Conservation (phyloP, 2,888 invertebrate species). For the Andrena praecox region DNA sequence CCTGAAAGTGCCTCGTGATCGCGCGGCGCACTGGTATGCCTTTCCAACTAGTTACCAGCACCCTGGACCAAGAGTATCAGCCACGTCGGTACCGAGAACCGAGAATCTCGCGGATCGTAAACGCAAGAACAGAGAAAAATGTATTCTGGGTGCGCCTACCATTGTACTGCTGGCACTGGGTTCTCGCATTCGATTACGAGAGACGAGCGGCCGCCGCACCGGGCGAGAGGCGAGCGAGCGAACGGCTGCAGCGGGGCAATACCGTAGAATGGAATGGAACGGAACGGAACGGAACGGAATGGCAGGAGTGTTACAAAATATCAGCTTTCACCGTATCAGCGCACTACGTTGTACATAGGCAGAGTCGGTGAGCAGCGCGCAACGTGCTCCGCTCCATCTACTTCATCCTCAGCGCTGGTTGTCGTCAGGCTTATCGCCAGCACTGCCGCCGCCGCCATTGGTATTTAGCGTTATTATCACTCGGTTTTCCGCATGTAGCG, state of each 20-base stretch:
- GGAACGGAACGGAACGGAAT: constrained; percentile 80
- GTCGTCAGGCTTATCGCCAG: constrained; percentile 30
- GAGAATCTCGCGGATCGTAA: constrained; percentile 65
- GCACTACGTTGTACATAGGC: constrained; percentile 58
- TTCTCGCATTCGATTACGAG: constrained; percentile 74
- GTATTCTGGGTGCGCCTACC: constrained; percentile 78
- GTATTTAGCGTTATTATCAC: background rate
- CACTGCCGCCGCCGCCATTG: background rate
- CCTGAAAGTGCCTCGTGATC: background rate
- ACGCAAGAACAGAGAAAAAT: constrained; percentile 65
- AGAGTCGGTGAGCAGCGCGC: constrained; percentile 25
- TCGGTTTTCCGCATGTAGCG: constrained; percentile 2
- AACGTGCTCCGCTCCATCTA: constrained; percentile 25
- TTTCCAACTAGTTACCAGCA: background rate
- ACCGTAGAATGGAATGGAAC: constrained; percentile 77
- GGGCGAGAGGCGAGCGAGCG: constrained; percentile 55
- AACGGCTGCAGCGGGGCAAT: constrained; percentile 75
- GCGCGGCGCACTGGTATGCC: background rate
- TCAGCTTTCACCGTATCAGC: constrained; percentile 85
- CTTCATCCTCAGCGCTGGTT: constrained; percentile 44
- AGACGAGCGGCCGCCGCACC: constrained; percentile 56
- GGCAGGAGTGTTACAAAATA: constrained; percentile 84
- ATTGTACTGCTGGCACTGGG: constrained; percentile 75
- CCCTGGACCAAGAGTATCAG: constrained; percentile 18
- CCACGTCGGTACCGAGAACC: constrained; percentile 15